Evolutionary conservation across 2,113 vertebrate genomes (phyloP), one percentile per base, ranked within the genome.

Genomic region (Rattus rattus): DNA sequence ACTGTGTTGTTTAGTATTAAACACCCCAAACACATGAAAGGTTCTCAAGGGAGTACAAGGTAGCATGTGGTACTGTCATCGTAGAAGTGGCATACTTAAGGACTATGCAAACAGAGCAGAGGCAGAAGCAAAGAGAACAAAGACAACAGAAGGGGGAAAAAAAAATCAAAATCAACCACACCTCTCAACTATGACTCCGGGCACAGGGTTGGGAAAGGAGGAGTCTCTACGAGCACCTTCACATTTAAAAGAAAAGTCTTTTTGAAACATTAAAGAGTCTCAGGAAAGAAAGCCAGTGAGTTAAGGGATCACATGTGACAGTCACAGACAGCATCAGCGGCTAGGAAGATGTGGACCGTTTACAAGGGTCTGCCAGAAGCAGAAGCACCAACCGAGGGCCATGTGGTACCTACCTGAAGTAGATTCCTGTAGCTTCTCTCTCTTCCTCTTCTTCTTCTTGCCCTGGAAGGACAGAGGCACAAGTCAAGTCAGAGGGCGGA

Each of bases 361-460:
- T 59, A 52, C 80, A 65, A 76, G 88, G 61, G 7, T 14, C 7
- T n/a, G 52, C 65, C 67, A 39, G n/a, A 89, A 95, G 63, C 96
- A 26, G 0, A 20, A 47, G 56, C n/a, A 65, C 2, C 77, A 36
- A 20, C 5, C 56, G 67, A 81, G 93, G 65, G 72, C 61, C 54
- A 6, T 33, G 17, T 0, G 26, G 54, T 11, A 91, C 98, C 99
- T 99, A 99, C 99, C 99, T 99, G 99, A 98, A 93, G 99, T 98
- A 54, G 99, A 99, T 97, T 99, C 99, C 98, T 99, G 99, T 94
- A 99, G 99, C 97, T 99, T 99, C 98, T 99, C 99, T 99, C 99
- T 99, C 99, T 99, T 99, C 99, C 99, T 99, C 98, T 99, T 99
- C 99, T 99, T 99, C 98, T 99, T 99, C 99, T 99, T 99, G 98